These are phyloP conservation scores for Dicyrtoma fusca DNA, from an alignment of 2,888 invertebrate genomes.

Conservation along the genomic window DNA sequence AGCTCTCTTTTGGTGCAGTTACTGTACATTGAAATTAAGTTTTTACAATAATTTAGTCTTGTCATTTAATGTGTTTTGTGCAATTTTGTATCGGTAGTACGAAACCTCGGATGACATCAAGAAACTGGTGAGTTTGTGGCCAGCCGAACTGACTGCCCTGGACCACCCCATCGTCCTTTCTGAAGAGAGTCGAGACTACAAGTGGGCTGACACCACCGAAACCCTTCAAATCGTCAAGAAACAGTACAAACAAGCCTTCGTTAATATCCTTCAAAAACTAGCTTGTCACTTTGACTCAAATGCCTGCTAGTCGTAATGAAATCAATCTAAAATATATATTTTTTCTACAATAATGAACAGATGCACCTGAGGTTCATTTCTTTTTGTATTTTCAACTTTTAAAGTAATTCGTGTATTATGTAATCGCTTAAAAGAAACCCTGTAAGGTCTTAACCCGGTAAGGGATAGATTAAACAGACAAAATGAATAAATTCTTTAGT, in stretches of 20 bases:
- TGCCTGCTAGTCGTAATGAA: no score
- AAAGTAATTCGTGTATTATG: no score
- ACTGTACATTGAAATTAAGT: no score
- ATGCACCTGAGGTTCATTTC: no score
- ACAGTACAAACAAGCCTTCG: slow-evolving; percentile 33
- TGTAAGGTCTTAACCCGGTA: no score
- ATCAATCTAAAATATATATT: no score
- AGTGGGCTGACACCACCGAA: slow-evolving; percentile 27
- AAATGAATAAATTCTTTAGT: no score
- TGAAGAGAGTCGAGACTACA: slow-evolving; percentile 34
- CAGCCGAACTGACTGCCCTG: slow-evolving; percentile 33
- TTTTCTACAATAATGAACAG: no score
- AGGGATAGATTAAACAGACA: no score
- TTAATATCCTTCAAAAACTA: slow-evolving; percentile 12
- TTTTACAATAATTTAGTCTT: neutral
- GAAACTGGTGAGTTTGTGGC: slow-evolving; percentile 41
- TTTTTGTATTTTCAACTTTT: no score
- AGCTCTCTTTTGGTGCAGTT: no score
- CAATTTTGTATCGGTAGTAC: slow-evolving; percentile 29
- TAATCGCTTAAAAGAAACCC: no score
- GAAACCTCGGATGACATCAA: slow-evolving; percentile 36
- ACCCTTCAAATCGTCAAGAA: slow-evolving; percentile 35
- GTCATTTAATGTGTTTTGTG: neutral
- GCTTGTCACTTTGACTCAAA: slow-evolving; percentile 6
- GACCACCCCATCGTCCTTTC: slow-evolving; percentile 38